Base-by-base conservation (phyloP, 2,113 vertebrate species). In the Petromus typicus region DNA sequence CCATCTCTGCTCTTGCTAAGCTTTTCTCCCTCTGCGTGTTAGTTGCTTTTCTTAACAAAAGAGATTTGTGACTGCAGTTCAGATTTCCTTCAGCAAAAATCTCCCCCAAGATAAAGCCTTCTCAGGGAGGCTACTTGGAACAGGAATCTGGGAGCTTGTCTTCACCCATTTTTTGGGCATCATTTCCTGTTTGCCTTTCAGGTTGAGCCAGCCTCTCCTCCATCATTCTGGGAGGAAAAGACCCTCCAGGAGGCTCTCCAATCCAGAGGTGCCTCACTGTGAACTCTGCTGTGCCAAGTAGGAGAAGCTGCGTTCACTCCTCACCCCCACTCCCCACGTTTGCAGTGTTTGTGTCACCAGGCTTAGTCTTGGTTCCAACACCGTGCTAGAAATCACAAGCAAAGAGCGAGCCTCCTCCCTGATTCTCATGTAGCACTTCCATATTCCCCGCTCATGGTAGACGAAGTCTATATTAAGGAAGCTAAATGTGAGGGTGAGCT, bases 1-100 rank as follows among this genome's bases (percentile, higher is more conserved):
- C 75, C 27, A n/a, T 69, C 76, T 59, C 86, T 88, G 45, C n/a
- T 81, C 80, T 69, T 17, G 7, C 56, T 30, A 27, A n/a, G n/a
- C 83, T 90, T 93, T 23, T 91, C 45, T 86, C 78, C 16, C 89
- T 94, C 94, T 93, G 80, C 76, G 81, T 81, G 85, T 91, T 95
- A 90, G 94, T 93, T 97, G 76, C 83, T 97, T 96, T 95, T 95
- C 87, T 91, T 95, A 89, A 92, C 76, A 93, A 81, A 97, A 95
- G 92, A 97, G 97, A 96, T 48, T 76, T 75, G 7, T 12, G 86
- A 78, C 61, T 95, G 95, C 43, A 59, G 90, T 88, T 97, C 61
- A 96, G 17, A 91, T 93, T 97, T 95, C 96, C 96, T 97, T 90
- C 54, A 69, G 89, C 79, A 89, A 85, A 94, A 59, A 45, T 96